These are phyloP conservation scores for Nebria salina DNA, from an alignment of 2,888 invertebrate species.

Conservation along the genomic window DNA sequence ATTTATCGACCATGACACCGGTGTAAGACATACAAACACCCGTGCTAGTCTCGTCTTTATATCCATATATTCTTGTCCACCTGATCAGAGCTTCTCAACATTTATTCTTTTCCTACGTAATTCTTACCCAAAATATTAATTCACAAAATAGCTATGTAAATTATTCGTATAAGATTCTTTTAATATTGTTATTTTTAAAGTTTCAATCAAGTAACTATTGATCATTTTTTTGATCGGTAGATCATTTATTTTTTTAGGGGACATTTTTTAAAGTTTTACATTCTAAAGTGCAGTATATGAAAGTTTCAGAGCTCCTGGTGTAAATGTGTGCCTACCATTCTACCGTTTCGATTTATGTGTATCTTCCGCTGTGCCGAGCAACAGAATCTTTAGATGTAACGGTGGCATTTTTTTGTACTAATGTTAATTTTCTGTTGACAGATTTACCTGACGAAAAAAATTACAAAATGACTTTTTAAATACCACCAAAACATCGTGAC, in stretches of 20 bases:
- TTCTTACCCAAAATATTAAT: not conserved
- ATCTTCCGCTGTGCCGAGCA: constrained; percentile 36
- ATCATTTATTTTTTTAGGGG: not conserved
- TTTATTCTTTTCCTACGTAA: not conserved
- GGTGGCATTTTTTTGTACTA: constrained; percentile 30
- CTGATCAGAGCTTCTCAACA: constrained; percentile 10
- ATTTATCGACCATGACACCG: constrained; percentile 64
- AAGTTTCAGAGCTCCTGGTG: constrained; percentile 16
- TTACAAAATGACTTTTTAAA: constrained; percentile 39
- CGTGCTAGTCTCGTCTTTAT: constrained; percentile 19
- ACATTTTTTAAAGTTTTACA: not conserved
- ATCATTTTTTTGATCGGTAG: no score
- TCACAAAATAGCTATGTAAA: not conserved
- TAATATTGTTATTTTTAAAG: no score
- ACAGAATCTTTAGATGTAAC: constrained; percentile 33
- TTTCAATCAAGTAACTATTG: no score
- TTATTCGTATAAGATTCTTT: no score
- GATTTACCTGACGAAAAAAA: constrained; percentile 45
- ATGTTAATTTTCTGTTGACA: constrained; percentile 44
- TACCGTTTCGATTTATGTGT: constrained; percentile 45
- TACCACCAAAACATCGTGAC: constrained; percentile 18
- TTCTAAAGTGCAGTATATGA: not conserved
- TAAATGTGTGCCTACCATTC: constrained; percentile 36
- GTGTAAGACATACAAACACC: constrained; percentile 50
- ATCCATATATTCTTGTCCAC: constrained; percentile 24